Conservation (phyloP, 35 echinoderm and acorn worm genomes). For the Lytechinus pictus region DNA sequence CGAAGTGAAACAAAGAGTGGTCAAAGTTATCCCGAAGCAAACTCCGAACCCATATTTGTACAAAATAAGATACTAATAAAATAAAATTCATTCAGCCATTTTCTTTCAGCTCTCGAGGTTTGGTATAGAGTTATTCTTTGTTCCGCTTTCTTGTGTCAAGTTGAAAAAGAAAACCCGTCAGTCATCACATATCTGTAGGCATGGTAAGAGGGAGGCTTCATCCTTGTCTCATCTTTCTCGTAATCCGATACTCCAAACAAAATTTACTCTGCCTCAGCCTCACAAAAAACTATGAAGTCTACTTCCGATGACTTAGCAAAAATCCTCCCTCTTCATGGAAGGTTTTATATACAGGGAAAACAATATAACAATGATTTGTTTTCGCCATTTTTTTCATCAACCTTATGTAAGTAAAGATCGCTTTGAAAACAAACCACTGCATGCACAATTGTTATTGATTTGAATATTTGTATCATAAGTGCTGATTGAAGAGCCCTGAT, state of each 20-base stretch:
- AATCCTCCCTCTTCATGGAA: background rate
- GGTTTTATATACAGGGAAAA: background rate
- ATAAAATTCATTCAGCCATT: background rate
- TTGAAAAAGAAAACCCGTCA: background rate
- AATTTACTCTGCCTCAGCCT: slow-evolving; percentile 1
- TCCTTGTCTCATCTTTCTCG: background rate
- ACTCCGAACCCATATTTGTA: no score
- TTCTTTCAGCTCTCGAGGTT: background rate
- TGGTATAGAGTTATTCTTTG: background rate
- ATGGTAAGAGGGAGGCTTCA: background rate
- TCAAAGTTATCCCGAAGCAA: no score
- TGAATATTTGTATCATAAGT: background rate
- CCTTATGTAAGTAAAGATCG: background rate
- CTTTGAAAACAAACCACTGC: background rate
- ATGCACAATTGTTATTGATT: background rate
- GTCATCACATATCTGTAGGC: background rate
- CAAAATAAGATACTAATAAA: no score
- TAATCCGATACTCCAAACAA: background rate
- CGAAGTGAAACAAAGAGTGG: no score
- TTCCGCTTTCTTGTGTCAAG: background rate
- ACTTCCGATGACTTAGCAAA: background rate
- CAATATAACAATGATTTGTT: background rate
- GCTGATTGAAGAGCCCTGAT: background rate
- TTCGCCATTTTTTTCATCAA: background rate
- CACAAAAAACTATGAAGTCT: background rate